Percentiles rank a stretch among this genome's conserved stretches.
Conservation (phyloP, 2,113 vertebrate genomes). For the Abramis brama region DNA sequence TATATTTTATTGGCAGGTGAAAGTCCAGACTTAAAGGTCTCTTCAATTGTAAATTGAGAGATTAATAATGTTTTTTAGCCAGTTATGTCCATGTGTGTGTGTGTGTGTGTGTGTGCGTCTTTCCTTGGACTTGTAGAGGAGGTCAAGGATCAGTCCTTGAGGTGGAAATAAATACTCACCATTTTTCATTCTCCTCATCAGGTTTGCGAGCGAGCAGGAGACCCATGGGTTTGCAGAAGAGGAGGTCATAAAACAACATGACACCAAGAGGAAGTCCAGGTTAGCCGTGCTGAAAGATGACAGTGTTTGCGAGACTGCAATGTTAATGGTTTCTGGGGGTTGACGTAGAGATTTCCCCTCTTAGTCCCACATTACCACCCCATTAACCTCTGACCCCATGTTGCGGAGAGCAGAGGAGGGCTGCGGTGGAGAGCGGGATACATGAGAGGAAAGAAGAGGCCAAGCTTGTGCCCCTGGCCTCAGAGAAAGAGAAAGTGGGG, state of each 20-base stretch:
- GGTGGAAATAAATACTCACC: constrained; percentile 23
- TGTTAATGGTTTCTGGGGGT: constrained; percentile 19
- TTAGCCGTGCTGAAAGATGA: constrained; percentile 44
- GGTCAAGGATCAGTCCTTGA: constrained; percentile 35
- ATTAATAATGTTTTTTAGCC: no score
- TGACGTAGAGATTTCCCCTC: background rate
- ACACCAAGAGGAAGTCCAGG: constrained; percentile 43
- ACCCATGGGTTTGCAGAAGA: constrained; percentile 22
- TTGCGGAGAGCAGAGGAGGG: background rate
- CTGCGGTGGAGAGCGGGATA: background rate
- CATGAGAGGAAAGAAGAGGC: background rate
- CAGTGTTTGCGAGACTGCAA: background rate
- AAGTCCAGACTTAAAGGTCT: no score
- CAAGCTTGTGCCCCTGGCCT: constrained; percentile 15
- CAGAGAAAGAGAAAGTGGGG: constrained; percentile 41
- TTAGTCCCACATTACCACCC: constrained; percentile 50
- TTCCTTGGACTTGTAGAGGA: background rate
- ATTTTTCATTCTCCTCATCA: constrained; percentile 29
- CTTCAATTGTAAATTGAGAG: no score
- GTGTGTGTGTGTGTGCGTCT: background rate
- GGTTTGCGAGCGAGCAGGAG: constrained; percentile 3
- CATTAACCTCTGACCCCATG: constrained; percentile 47
- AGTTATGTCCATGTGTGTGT: background rate
- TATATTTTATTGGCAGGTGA: no score
- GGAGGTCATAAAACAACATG: constrained; percentile 46